A percentile compares a stretch with the other conserved stretches of the same genome.
Evolutionary conservation across 1,140 invertebrate genomes (phyloP).

Genomic region (Apis laboriosa): DNA sequence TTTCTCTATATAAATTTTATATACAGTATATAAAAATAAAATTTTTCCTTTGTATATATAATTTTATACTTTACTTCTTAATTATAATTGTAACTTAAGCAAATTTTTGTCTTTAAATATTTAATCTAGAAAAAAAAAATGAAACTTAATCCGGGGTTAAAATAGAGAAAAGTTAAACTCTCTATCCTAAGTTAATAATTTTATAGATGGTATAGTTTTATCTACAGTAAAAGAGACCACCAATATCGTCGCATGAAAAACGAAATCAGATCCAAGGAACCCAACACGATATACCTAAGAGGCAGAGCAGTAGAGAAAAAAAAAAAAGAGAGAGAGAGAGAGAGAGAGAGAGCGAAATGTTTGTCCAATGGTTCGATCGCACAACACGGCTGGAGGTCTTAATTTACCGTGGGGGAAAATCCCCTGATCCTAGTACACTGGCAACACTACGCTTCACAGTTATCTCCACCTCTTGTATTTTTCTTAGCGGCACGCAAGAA

Average conservation of each 20-base stretch:
- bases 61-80: too few relatives aligned
- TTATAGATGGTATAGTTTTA: too few relatives aligned
- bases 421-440: slow-evolving; percentile 6
- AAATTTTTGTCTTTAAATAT: too few relatives aligned
- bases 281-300: background rate
- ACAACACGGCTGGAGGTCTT: background rate
- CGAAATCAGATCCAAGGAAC: background rate
- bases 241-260: background rate
- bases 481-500: background rate
- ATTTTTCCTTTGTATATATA: too few relatives aligned
- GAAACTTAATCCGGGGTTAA: too few relatives aligned
- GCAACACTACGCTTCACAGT: background rate
- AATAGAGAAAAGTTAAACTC: too few relatives aligned
- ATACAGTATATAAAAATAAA: too few relatives aligned
- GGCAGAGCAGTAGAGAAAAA: background rate
- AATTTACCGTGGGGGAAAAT: slow-evolving; percentile 23
- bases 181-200: too few relatives aligned
- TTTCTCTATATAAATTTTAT: too few relatives aligned
- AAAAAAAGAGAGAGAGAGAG: background rate
- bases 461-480: slow-evolving; percentile 21
- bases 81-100: too few relatives aligned
- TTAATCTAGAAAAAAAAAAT: too few relatives aligned
- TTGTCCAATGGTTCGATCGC: slow-evolving; percentile 22
- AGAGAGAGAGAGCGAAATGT: background rate
- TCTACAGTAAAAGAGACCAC: background rate